phyloP scores from a whole-genome alignment of 2,113 vertebrate genomes.

The Motacilla tschutschensis region DNA sequence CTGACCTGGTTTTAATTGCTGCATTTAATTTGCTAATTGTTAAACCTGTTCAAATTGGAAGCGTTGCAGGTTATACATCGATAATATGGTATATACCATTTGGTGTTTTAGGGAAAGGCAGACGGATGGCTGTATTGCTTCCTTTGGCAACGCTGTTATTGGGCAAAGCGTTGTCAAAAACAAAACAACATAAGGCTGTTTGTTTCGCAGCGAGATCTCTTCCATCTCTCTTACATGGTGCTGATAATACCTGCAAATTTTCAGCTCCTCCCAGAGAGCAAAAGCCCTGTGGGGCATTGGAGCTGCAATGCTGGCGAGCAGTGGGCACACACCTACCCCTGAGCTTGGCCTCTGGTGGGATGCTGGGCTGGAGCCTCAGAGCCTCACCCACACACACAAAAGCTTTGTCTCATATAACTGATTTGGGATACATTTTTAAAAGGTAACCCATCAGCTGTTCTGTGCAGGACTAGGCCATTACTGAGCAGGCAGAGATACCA shows the following conservation, averaged over 20 bases:
- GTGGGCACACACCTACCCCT: background rate
- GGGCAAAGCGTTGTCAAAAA: slow-evolving; percentile 25
- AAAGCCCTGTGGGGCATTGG: background rate
- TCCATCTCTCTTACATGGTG: background rate
- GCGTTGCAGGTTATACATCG: background rate
- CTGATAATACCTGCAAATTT: background rate
- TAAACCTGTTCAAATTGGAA: slow-evolving; percentile 53
- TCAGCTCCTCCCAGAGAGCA: background rate
- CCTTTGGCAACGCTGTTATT: slow-evolving; percentile 33
- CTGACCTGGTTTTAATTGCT: slow-evolving; percentile 51
- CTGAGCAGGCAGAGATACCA: background rate
- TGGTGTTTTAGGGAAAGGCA: slow-evolving; percentile 34
- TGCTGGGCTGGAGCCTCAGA: background rate
- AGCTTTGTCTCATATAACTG: accelerated
- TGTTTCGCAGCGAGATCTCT: slow-evolving; percentile 4
- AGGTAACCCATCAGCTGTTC: background rate
- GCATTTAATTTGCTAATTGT: slow-evolving; percentile 43
- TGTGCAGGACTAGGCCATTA: background rate
- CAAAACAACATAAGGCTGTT: slow-evolving; percentile 49
- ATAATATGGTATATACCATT: background rate
- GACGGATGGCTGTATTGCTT: slow-evolving; percentile 34
- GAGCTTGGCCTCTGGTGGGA: background rate
- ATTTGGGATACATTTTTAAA: background rate
- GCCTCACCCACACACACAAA: background rate
- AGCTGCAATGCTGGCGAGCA: accelerated